These are phyloP conservation scores for Parambassis ranga DNA, from an alignment of 2,797 vertebrate genomes.

Conservation along the genomic window DNA sequence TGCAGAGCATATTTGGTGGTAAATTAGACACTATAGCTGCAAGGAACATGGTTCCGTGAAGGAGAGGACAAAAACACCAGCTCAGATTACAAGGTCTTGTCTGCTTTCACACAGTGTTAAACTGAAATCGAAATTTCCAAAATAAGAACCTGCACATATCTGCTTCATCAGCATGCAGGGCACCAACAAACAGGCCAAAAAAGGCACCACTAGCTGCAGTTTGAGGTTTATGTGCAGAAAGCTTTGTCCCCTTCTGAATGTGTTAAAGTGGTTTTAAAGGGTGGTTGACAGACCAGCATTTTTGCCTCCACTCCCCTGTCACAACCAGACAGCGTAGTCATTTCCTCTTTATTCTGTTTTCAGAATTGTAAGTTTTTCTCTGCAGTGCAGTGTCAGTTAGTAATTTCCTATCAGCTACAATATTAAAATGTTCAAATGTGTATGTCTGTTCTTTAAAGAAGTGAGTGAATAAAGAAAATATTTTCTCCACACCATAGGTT, in stretches of 20 bases:
- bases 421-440: no score
- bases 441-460: no score
- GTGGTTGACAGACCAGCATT: not conserved
- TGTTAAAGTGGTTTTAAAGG: not conserved
- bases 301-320: not conserved
- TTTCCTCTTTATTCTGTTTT: not conserved
- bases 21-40: not conserved
- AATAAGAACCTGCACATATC: not conserved
- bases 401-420: not conserved
- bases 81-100: not conserved
- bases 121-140: no score
- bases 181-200: not conserved
- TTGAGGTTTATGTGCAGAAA: not conserved
- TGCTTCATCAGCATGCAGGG: not conserved
- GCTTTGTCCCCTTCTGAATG: not conserved
- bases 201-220: not conserved
- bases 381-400: not conserved
- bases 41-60: not conserved
- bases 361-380: not conserved
- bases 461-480: not conserved
- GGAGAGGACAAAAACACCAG: not conserved
- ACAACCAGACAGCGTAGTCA: not conserved
- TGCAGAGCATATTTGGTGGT: no score
- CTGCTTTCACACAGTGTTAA: not conserved
- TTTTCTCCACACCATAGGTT: slow-evolving; percentile 79